Evolutionary conservation across 1,140 invertebrate species (phyloP).

Genomic region (Eulimnadia texana): DNA sequence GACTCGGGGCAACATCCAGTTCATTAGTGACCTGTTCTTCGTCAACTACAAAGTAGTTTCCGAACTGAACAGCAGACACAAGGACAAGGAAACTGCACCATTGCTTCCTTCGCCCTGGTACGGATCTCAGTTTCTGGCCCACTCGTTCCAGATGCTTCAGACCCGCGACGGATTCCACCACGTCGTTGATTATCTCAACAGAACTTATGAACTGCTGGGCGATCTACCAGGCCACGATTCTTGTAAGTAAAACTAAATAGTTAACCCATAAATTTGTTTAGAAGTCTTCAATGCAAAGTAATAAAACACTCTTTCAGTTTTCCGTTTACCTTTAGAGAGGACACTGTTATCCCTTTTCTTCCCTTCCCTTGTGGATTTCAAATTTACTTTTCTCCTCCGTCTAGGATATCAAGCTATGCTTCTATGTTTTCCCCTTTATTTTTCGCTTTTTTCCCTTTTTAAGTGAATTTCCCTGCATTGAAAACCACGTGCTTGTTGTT

Average conservation of each 20-base stretch:
- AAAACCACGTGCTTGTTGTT: no score
- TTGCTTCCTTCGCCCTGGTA: slow-evolving; percentile 45
- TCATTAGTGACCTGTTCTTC: slow-evolving; percentile 42
- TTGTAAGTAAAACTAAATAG: slow-evolving; percentile 27
- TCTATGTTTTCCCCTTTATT: no score
- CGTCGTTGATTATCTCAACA: slow-evolving; percentile 37
- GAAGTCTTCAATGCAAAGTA: neutral
- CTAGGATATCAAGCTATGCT: no score
- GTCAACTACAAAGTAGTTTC: slow-evolving; percentile 42
- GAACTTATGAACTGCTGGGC: slow-evolving; percentile 25
- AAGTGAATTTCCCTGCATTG: no score
- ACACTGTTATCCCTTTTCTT: no score
- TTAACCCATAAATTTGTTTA: no score
- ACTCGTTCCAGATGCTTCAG: slow-evolving; percentile 42
- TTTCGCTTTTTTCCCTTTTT: no score
- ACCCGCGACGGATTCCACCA: slow-evolving; percentile 35
- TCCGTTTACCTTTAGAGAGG: no score
- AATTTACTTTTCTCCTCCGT: no score
- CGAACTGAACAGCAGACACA: slow-evolving; percentile 40
- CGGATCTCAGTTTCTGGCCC: slow-evolving; percentile 43
- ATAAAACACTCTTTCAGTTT: no score
- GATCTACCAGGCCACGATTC: slow-evolving; percentile 41
- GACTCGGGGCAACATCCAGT: slow-evolving; percentile 41
- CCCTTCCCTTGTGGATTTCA: no score
- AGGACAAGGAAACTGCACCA: slow-evolving; percentile 46